These are phyloP conservation scores for Uloborus diversus DNA, from an alignment of 1,140 invertebrate genomes.

Conservation along the genomic window DNA sequence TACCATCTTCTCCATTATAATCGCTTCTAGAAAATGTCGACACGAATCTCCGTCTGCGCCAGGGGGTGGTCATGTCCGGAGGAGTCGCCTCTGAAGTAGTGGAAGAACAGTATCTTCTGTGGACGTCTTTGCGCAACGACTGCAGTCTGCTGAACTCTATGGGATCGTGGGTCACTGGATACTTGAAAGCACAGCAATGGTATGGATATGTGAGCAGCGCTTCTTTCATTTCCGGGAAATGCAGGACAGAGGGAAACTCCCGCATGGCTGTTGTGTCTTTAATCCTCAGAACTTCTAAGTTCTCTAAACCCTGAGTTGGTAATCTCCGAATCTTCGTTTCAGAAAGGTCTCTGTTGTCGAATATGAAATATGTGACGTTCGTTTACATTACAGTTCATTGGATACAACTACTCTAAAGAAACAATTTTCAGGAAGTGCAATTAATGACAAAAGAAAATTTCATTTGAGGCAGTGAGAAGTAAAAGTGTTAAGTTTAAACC, in stretches of 20 bases:
- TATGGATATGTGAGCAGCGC: constrained; percentile 83
- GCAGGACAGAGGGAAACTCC: constrained; percentile 83
- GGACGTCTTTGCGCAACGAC: constrained; percentile 13
- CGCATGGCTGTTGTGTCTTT: constrained; percentile 77
- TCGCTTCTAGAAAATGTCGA: too few relatives aligned
- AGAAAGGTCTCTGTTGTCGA: constrained; percentile 74
- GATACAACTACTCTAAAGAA: too few relatives aligned
- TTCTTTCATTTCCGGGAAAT: constrained; percentile 71
- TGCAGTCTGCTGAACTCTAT: constrained; percentile 17
- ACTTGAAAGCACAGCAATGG: constrained; percentile 89
- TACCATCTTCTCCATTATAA: too few relatives aligned
- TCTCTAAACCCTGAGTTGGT: constrained; percentile 77
- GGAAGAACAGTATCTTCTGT: constrained; percentile 11
- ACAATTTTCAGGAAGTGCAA: too few relatives aligned
- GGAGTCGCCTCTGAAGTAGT: not conserved
- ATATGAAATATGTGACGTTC: constrained; percentile 65
- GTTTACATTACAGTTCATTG: too few relatives aligned
- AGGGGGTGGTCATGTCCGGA: too few relatives aligned
- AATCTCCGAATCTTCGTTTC: constrained; percentile 77
- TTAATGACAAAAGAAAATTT: not conserved
- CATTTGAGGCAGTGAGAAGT: too few relatives aligned
- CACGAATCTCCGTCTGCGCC: too few relatives aligned
- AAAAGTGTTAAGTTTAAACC: too few relatives aligned
- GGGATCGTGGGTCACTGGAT: constrained; percentile 75
- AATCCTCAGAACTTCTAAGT: constrained; percentile 76